phyloP scores from a whole-genome alignment of 1,140 invertebrate species.

The Aethina tumida region DNA sequence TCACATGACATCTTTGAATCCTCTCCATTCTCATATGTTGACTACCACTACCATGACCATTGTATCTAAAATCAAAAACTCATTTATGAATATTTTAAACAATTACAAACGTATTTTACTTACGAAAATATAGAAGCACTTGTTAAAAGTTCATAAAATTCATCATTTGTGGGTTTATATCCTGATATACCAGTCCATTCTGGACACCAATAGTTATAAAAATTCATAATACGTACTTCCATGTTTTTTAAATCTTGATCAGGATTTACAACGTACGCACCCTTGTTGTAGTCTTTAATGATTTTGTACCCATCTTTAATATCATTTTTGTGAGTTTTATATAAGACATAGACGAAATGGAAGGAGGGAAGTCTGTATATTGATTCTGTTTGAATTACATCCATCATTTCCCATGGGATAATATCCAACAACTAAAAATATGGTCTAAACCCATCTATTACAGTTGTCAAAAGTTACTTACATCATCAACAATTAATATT shows the following conservation, averaged over 20 bases:
- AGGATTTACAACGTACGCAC: slow-evolving; percentile 53
- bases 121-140: slow-evolving; percentile 59
- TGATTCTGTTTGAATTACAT: slow-evolving; percentile 49
- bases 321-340: slow-evolving; percentile 46
- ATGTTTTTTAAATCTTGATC: slow-evolving; percentile 56
- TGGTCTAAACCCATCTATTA: not conserved
- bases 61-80: slow-evolving; percentile 43
- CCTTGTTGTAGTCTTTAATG: slow-evolving; percentile 31
- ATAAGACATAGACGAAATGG: slow-evolving; percentile 55
- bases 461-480: slow-evolving; percentile 27
- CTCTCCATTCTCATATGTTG: slow-evolving; percentile 51
- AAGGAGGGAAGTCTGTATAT: slow-evolving; percentile 65
- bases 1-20: slow-evolving; percentile 48
- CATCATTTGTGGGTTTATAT: slow-evolving; percentile 41
- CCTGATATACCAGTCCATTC: slow-evolving; percentile 55
- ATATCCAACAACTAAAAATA: slow-evolving; percentile 54
- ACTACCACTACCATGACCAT: slow-evolving; percentile 67
- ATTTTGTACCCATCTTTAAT: slow-evolving; percentile 48
- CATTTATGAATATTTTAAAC: not conserved
- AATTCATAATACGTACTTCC: slow-evolving; percentile 53
- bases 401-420: slow-evolving; percentile 65
- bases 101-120: slow-evolving; percentile 25
- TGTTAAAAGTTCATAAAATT: slow-evolving; percentile 48
- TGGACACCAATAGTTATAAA: slow-evolving; percentile 50
- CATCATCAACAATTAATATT: slow-evolving; percentile 56